Evolutionary conservation across 2,888 invertebrate species (phyloP), one percentile per base, ranked within the genome.

Genomic region (Euclidia mi): DNA sequence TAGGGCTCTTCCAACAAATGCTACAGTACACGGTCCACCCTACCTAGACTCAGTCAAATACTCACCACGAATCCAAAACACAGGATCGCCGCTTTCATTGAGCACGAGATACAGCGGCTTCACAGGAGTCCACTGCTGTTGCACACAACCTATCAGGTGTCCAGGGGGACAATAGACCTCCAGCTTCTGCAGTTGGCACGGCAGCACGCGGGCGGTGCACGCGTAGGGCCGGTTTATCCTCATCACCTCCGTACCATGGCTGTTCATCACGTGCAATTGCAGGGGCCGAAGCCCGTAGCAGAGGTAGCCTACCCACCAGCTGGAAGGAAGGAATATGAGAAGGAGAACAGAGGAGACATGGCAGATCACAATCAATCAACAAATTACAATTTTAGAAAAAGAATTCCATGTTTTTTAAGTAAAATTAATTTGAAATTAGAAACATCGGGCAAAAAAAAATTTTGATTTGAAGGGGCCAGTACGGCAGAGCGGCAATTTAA

Each of bases 221-320:
- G 97, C 96, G 59, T 97, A 95, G 0, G 98, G 97, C 14, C 98
- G 95, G 76, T 96, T 91, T 78, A 99, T 94, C 84, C 97, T 96
- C 84, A 99, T 97, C 35, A 98, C 96, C 69, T 93, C 92, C 0
- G 50, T 60, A 0, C 91, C 92, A 0, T 70, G 46, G 31, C 41
- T 38, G 75, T 92, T 85, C 10, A 65, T 59, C 10, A 94, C 90
- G 3, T 75, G 80, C 10, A 94, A 85, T 61, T 88, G 84, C 9
- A 92, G 73, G 0, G 93, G 92, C 0, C 93, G 88, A 0, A 92
- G 79, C 0, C 91, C 89, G 48, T 89, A 91, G 81, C 86, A 91
- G 56, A 91, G 78, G 80, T 92, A 93, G 12, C 93, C 91, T 0
- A 87, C 85, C 91, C 91, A 93, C 89, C 91, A 91, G 2, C 92